A percentile compares a stretch with the other conserved stretches of the same genome.
Evolutionary conservation across 2,888 invertebrate genomes (phyloP).

Genomic region (Brachynemurus nebulosus): DNA sequence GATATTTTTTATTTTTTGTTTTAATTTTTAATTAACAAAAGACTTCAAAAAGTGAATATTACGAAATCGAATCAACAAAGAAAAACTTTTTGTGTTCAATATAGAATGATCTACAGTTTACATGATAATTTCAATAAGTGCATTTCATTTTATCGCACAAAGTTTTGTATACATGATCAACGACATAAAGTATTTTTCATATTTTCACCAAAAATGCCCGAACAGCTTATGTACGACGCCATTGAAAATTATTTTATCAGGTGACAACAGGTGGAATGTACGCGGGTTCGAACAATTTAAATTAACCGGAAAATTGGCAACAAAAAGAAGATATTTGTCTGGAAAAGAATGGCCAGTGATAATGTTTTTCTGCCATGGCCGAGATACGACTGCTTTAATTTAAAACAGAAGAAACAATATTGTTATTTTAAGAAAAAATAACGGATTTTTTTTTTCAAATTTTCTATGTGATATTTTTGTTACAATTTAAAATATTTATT

Average conservation of each 20-base stretch:
- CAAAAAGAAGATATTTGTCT: slow-evolving; percentile 8
- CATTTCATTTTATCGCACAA: no score
- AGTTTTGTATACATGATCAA: not conserved
- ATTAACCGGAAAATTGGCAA: not conserved
- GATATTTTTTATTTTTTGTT: no score
- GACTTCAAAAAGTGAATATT: no score
- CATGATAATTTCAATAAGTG: no score
- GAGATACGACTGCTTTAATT: slow-evolving; percentile 26
- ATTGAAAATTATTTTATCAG: not conserved
- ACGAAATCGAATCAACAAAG: no score
- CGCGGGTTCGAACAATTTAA: not conserved
- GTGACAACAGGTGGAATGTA: not conserved
- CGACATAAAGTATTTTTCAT: not conserved
- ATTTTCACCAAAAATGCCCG: not conserved
- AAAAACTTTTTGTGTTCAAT: no score
- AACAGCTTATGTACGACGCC: not conserved
- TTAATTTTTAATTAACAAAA: no score
- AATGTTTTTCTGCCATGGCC: slow-evolving; percentile 29
- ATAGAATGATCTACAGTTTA: no score
- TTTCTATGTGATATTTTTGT: not conserved
- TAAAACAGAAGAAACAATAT: slow-evolving; percentile 16
- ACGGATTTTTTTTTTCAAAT: not conserved
- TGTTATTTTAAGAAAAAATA: not conserved
- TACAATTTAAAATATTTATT: no score
- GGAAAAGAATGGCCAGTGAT: slow-evolving; percentile 26